phyloP scores from a whole-genome alignment of 2,797 vertebrate genomes.

The Linurgus olivaceus region DNA sequence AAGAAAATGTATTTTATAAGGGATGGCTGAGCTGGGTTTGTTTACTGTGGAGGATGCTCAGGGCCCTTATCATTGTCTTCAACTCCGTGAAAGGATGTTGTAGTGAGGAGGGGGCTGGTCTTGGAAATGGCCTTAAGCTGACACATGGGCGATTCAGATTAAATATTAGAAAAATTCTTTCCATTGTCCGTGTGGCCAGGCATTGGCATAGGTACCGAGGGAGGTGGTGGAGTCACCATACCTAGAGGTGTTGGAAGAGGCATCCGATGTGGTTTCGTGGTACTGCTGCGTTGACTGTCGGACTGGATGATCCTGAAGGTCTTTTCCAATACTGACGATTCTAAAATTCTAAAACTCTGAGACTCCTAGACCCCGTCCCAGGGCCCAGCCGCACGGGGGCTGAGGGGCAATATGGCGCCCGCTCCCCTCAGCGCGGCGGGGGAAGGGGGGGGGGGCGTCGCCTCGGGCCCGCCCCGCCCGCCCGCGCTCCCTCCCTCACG shows the following conservation, averaged over 20 bases:
- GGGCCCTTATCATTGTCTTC: fast-evolving
- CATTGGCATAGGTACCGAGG: not conserved
- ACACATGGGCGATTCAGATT: not conserved
- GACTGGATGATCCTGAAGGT: not conserved
- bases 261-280: fast-evolving
- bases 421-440: not conserved
- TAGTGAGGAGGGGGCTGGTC: not conserved
- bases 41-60: not conserved
- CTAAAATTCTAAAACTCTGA: fast-evolving
- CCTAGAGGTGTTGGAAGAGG: not conserved
- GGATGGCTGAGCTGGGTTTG: not conserved
- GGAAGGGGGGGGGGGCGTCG: not conserved
- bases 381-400: fast-evolving
- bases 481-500: not conserved
- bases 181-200: not conserved
- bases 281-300: not conserved
- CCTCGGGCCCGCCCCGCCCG: not conserved
- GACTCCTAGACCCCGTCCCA: fast-evolving
- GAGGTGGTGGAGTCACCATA: not conserved
- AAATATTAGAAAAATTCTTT: not conserved
- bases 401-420: not conserved
- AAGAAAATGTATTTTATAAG: not conserved
- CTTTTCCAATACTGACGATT: fast-evolving
- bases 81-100: not conserved
- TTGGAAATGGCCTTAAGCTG: not conserved